A percentile compares a stretch with the other conserved stretches of the same genome.
These are phyloP conservation scores for Tolmerus cingulatus DNA, from an alignment of 2,888 invertebrate species.

Conservation along the genomic window DNA sequence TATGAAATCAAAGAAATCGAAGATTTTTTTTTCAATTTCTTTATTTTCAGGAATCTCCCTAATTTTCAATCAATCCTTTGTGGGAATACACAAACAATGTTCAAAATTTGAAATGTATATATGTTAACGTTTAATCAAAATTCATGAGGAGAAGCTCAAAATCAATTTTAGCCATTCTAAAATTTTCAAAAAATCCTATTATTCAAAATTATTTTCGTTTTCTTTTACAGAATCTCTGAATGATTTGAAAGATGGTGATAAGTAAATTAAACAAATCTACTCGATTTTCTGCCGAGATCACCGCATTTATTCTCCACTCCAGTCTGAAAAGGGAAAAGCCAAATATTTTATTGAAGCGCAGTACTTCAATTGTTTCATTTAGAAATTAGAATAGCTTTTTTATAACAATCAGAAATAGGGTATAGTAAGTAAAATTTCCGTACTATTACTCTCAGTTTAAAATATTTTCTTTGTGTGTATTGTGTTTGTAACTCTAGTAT, in stretches of 20 bases:
- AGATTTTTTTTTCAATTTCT: no score
- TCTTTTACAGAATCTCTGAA: slow-evolving; percentile 34
- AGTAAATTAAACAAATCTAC: neutral
- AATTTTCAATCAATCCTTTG: no score
- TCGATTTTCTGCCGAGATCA: neutral
- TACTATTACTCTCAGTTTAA: neutral
- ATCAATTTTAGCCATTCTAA: neutral
- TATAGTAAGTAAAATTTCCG: neutral
- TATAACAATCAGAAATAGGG: neutral
- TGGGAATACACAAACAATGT: no score
- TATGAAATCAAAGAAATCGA: no score
- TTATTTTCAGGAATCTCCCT: no score
- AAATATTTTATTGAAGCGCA: slow-evolving; percentile 14
- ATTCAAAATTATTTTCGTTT: neutral
- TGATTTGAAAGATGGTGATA: neutral
- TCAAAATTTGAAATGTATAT: no score
- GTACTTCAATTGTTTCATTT: slow-evolving; percentile 19
- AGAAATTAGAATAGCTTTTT: neutral
- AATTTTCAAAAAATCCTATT: neutral
- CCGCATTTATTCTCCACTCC: slow-evolving; percentile 12
- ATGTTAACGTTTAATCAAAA: no score
- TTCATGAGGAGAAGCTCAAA: no score
- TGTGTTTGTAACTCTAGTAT: neutral
- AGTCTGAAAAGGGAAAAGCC: neutral
- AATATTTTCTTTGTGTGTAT: neutral